These are phyloP conservation scores for Marmota flaviventris DNA, from an alignment of 2,113 vertebrate genomes.

Conservation along the genomic window DNA sequence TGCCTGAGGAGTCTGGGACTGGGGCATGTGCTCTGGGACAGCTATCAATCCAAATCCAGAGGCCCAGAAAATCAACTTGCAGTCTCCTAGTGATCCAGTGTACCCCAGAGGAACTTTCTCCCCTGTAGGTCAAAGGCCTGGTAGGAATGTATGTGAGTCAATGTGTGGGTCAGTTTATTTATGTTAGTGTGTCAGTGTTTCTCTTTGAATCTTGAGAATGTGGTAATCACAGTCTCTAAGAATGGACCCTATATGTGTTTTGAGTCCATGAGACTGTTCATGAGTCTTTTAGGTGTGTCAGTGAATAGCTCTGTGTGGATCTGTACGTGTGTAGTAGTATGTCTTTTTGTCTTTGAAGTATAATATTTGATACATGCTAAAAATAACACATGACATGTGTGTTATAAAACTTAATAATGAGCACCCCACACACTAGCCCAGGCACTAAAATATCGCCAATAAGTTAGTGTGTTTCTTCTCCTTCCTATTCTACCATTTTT, in stretches of 20 bases:
- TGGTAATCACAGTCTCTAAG: background rate
- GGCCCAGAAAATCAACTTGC: background rate
- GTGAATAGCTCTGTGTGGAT: background rate
- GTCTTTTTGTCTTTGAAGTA: slow-evolving; percentile 9
- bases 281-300: background rate
- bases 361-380: background rate
- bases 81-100: background rate
- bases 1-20: background rate
- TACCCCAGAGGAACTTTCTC: background rate
- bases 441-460: background rate
- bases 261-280: background rate
- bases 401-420: background rate
- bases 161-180: background rate
- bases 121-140: background rate
- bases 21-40: background rate
- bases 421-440: background rate
- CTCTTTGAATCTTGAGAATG: background rate
- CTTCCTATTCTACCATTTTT: background rate
- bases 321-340: background rate
- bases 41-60: background rate
- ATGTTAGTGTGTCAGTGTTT: background rate
- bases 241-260: background rate
- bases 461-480: background rate
- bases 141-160: background rate
- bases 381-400: background rate